Conservation (phyloP, 2,888 invertebrate species). For the Rhagium mordax region DNA sequence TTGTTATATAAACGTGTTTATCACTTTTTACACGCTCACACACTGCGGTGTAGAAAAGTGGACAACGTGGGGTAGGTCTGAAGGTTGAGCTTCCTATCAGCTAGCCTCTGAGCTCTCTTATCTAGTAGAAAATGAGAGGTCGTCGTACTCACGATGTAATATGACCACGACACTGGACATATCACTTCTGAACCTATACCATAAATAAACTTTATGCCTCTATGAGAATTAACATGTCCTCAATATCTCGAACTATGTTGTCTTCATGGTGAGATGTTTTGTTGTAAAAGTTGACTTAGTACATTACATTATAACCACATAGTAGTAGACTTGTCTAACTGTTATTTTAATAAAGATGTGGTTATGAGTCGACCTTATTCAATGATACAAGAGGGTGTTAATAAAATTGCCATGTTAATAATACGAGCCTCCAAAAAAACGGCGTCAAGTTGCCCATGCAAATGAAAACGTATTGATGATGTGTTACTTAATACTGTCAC, state of each 20-base stretch:
- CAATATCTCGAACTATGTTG: neutral
- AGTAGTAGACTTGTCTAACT: no score
- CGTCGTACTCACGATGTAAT: neutral
- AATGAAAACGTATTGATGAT: no score
- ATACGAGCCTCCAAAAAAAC: no score
- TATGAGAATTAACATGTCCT: neutral
- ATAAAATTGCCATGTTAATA: no score
- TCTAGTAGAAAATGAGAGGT: constrained; percentile 21
- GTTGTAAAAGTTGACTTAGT: neutral
- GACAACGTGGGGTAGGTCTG: constrained; percentile 24
- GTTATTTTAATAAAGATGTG: neutral
- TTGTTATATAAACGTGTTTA: constrained; percentile 52
- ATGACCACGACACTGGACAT: constrained; percentile 11
- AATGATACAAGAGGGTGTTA: no score
- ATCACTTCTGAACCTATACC: constrained; percentile 1
- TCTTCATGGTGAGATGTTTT: neutral
- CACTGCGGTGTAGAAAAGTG: neutral
- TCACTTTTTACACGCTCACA: constrained; percentile 31
- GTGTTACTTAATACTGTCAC: no score
- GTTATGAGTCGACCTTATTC: no score
- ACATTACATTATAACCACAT: no score
- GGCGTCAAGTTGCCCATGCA: no score
- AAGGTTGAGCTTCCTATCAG: constrained; percentile 13
- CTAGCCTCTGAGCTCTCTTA: neutral
- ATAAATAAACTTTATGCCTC: constrained; percentile 11